Conservation (phyloP, 1,140 invertebrate genomes). For the Neodiprion virginianus region DNA sequence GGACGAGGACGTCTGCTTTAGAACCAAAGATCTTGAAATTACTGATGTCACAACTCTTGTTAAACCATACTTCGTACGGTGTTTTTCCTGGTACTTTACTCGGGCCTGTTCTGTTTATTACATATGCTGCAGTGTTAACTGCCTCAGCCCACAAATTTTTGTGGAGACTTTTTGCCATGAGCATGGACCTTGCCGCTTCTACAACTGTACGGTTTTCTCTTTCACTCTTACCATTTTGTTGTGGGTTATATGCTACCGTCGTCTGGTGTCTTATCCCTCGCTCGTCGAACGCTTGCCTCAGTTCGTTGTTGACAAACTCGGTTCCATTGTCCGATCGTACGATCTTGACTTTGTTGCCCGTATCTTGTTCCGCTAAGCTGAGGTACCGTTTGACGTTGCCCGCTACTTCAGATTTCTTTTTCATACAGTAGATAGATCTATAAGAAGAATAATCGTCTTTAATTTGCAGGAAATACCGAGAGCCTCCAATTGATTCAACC, state of each 20-base stretch:
- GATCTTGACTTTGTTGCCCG: constrained; percentile 10
- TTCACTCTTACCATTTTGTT: constrained; percentile 44
- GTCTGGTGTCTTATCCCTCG: constrained; percentile 19
- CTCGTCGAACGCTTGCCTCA: constrained; percentile 6
- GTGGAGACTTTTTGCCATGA: background rate
- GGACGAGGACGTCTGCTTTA: constrained; percentile 17
- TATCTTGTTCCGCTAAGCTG: background rate
- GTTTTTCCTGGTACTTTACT: constrained; percentile 27
- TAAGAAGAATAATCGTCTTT: constrained; percentile 26
- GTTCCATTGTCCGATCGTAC: constrained; percentile 23
- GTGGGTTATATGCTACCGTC: constrained; percentile 36
- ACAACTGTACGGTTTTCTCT: constrained; percentile 38
- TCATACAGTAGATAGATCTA: constrained; percentile 19
- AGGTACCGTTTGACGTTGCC: constrained; percentile 5
- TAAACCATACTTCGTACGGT: constrained; percentile 48
- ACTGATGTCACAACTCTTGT: constrained; percentile 39
- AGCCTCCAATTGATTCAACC: constrained; percentile 11
- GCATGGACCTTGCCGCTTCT: constrained; percentile 36
- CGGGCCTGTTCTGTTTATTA: constrained; percentile 33
- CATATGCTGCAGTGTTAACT: constrained; percentile 36
- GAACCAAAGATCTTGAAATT: constrained; percentile 46
- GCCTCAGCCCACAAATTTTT: constrained; percentile 42
- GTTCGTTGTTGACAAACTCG: constrained; percentile 11
- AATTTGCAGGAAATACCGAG: constrained; percentile 16
- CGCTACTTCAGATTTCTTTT: constrained; percentile 7